Base-by-base conservation (phyloP, 2,797 vertebrate species). In the Corythornis leucogaster region DNA sequence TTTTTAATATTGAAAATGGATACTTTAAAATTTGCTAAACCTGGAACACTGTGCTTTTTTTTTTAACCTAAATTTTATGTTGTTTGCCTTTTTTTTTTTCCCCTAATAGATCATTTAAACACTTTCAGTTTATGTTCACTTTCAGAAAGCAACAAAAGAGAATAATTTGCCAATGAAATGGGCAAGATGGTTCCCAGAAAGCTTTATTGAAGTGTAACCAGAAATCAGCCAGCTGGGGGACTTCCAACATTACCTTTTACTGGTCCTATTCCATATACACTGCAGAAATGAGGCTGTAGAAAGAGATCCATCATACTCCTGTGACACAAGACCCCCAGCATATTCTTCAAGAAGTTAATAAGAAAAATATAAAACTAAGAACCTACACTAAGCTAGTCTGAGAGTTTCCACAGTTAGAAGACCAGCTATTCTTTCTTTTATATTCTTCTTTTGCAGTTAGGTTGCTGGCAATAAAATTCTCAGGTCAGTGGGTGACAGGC, bases 11-110 rank as follows among this genome's bases (percentile, higher is more conserved):
- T 55, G 26, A 58, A 85, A 43, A 13, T 48, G 30, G 8, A 71
- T 66, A 71, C 6, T 25, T 30, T 59, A 19, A 4, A 75, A 61
- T 58, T 18, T 3, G 38, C 68, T 15, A 13, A 69, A 89, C 57
- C 5, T 31, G 15, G 26, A 58, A 31, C 4, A 33, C 0, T 0
- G 4, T 4, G 62, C 42, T 43, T 84, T 14, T 1, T 35, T 84
- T 51, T 46, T 30, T 5, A n/a, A 51, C 7, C 12, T 16, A 67
- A 53, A 57, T 42, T 12, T 46, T 77, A 35, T 4, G 18, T 25
- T 25, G 15, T 30, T 5, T 42, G 0, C 12, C 2, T 14, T 48
- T 4, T 33, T 12, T 50, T 31, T 15, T 46, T n/a, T 22, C 8
- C 15, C 8, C 25, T 16, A 5, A 2, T 58, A 12, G 33, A 6